Conservation (phyloP, 2,888 invertebrate species). For the Mythimna ferrago region DNA sequence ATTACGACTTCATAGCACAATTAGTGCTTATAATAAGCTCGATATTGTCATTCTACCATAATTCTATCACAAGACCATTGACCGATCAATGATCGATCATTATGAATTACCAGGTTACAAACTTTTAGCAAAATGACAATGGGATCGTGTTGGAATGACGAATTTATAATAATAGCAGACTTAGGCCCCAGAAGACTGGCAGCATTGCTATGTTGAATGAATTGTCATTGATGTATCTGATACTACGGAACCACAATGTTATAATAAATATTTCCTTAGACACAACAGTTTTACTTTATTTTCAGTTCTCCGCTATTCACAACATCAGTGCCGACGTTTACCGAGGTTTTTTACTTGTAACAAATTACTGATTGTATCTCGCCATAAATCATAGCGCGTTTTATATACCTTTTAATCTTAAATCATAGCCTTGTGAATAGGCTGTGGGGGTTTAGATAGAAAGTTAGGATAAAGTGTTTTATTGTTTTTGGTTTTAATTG, state of each 20-base stretch:
- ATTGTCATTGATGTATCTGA: too few relatives aligned
- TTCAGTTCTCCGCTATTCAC: slow-evolving; percentile 45
- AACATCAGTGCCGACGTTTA: slow-evolving; percentile 53
- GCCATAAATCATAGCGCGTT: slow-evolving; percentile 47
- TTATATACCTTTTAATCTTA: slow-evolving; percentile 26
- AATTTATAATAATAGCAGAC: too few relatives aligned
- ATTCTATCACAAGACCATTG: too few relatives aligned
- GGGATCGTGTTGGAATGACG: too few relatives aligned
- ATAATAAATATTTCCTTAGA: neutral
- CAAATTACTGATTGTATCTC: slow-evolving; percentile 58
- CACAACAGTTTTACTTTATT: slow-evolving; percentile 39
- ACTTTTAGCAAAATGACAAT: too few relatives aligned
- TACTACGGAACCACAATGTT: slow-evolving; percentile 22
- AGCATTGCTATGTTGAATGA: too few relatives aligned
- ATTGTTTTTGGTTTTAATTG: neutral
- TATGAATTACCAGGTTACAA: too few relatives aligned
- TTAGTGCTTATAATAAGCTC: too few relatives aligned
- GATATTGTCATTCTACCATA: too few relatives aligned
- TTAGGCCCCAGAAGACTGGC: too few relatives aligned
- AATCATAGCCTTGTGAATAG: slow-evolving; percentile 13
- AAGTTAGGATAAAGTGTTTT: neutral
- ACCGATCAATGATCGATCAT: too few relatives aligned
- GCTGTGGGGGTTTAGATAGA: slow-evolving; percentile 6
- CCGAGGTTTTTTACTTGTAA: slow-evolving; percentile 50
- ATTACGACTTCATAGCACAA: too few relatives aligned